phyloP scores from a whole-genome alignment of 2,888 invertebrate genomes.

The Leptogaster cylindrica region DNA sequence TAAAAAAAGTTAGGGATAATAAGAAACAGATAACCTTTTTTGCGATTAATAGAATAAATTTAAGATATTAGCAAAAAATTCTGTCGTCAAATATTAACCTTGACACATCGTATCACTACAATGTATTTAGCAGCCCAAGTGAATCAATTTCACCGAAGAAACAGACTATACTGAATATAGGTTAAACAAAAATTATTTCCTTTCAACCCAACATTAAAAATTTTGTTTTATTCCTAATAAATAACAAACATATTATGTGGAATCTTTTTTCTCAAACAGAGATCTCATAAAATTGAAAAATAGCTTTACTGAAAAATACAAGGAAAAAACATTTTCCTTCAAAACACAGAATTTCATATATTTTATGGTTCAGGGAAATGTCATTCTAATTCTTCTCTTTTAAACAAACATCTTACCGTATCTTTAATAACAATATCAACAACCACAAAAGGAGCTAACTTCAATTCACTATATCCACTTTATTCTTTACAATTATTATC shows the following conservation, averaged over 20 bases:
- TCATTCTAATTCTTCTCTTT: constrained; percentile 27
- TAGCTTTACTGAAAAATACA: too few species aligned
- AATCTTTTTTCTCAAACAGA: too few species aligned
- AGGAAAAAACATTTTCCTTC: too few species aligned
- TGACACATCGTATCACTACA: constrained; percentile 15
- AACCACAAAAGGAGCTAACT: constrained; percentile 5
- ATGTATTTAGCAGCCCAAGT: constrained; percentile 12
- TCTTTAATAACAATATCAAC: constrained; percentile 21
- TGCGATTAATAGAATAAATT: too few species aligned
- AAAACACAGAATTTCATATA: constrained; percentile 18
- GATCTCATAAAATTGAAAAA: too few species aligned
- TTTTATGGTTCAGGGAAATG: constrained; percentile 15
- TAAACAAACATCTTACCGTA: constrained; percentile 10
- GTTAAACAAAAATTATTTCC: constrained; percentile 40
- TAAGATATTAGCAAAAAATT: too few species aligned
- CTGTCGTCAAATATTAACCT: constrained; percentile 32
- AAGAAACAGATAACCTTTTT: too few species aligned
- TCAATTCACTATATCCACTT: constrained; percentile 28
- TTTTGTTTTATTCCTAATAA: neutral
- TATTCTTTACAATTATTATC: constrained; percentile 9
- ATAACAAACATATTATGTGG: neutral
- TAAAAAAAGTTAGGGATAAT: too few species aligned
- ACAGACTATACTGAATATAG: constrained; percentile 38
- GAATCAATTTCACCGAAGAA: constrained; percentile 37
- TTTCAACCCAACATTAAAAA: constrained; percentile 30